Evolutionary conservation across 2,113 vertebrate species (phyloP).

Genomic region (Campylomormyrus numenius): DNA sequence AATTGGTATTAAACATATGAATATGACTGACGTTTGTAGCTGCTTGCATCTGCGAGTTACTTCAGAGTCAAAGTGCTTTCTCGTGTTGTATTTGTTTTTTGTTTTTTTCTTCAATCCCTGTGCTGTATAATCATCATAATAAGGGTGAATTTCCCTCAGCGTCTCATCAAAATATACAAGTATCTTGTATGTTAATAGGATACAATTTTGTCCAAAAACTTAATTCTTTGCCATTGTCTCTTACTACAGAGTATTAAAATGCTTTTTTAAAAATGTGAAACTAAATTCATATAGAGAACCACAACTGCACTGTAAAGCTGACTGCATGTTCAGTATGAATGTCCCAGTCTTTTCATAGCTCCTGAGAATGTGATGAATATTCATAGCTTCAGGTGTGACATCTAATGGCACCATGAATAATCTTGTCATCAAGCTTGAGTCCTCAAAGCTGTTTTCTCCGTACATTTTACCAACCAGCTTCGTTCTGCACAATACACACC

Average conservation of each 20-base stretch:
- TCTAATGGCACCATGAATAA: conserved; percentile 87
- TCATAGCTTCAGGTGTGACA: conserved; percentile 76
- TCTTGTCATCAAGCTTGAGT: conserved; percentile 86
- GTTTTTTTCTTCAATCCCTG: neutral
- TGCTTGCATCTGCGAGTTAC: neutral
- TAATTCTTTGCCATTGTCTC: neutral
- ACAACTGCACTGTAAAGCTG: conserved; percentile 29
- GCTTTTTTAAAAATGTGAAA: neutral
- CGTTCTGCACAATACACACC: neutral
- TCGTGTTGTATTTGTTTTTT: neutral
- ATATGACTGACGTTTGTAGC: neutral
- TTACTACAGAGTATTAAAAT: neutral
- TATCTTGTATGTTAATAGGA: neutral
- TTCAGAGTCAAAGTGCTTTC: neutral
- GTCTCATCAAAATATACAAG: neutral
- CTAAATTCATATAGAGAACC: neutral
- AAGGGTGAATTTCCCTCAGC: neutral
- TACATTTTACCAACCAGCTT: neutral
- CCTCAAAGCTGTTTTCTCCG: conserved; percentile 49
- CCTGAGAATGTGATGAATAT: conserved; percentile 75
- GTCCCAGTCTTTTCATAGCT: conserved; percentile 44
- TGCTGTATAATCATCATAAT: neutral
- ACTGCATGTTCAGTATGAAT: conserved; percentile 57
- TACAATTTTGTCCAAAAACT: neutral
- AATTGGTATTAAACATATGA: neutral